Conservation (phyloP, 2,888 invertebrate species). For the Eremobia ochroleuca region DNA sequence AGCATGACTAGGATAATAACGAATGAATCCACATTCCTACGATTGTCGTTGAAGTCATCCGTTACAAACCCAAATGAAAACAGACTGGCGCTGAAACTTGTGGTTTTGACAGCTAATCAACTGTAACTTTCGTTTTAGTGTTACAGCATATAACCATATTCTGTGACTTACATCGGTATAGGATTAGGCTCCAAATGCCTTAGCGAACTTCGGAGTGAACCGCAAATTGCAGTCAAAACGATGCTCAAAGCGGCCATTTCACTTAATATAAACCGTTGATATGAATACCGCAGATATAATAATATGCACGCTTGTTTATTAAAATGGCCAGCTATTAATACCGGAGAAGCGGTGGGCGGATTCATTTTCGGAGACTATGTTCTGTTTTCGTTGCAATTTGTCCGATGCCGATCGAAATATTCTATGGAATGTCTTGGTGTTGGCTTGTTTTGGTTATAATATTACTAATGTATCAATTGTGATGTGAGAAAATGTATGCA, state of each 20-base stretch:
- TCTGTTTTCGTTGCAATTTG: constrained; percentile 32
- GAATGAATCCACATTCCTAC: background rate
- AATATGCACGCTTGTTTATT: constrained; percentile 66
- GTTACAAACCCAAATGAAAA: background rate
- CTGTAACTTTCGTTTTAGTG: background rate
- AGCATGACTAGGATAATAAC: background rate
- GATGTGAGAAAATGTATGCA: background rate
- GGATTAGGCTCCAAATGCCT: background rate
- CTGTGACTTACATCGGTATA: background rate
- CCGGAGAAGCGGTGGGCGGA: constrained; percentile 61
- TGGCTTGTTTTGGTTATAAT: background rate
- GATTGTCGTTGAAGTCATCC: background rate
- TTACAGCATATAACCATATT: background rate
- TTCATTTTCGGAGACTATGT: constrained; percentile 57
- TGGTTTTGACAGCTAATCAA: background rate
- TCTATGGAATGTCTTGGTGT: background rate
- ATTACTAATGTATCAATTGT: background rate
- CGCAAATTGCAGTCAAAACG: background rate
- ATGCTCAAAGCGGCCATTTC: constrained; percentile 12
- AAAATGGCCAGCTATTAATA: constrained; percentile 64
- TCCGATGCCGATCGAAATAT: constrained; percentile 11
- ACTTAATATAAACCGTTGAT: background rate
- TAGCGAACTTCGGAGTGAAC: background rate
- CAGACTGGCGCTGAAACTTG: background rate
- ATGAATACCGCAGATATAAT: constrained; percentile 51